Base-by-base conservation (phyloP, 2,113 vertebrate genomes). In the Pterocles orientalis region DNA sequence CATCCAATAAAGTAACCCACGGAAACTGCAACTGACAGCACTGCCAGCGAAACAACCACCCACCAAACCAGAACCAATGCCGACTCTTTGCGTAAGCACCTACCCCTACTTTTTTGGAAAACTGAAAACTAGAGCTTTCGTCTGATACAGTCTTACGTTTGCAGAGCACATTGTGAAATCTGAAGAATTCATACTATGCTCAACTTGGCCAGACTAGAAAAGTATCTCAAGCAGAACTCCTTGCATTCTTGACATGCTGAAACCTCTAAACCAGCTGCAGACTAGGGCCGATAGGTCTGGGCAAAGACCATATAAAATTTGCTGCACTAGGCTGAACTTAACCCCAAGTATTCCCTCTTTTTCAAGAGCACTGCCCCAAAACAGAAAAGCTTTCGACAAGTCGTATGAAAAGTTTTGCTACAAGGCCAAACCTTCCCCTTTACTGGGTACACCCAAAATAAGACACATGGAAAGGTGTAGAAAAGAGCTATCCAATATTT, bases 381-480 rank as follows among this genome's bases (percentile, higher is more conserved):
- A 3, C 41, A 86, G 64, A 43, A 13, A 26, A 72, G 50, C 18
- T 82, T 88, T 43, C 62, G 71, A 1, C 1, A 6, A 88, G 33
- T 1, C n/a, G 16, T 21, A 61, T 3, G 10, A 54, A 54, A 71
- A 65, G 26, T 39, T 91, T 21, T 82, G 78, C 62, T 66, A 45
- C 1, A 15, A 79, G n/a, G 7, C 68, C 48, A 68, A 92, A 68
- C 34, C 26, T 64, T 66, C 50, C 53, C n/a, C 9, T 26, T 68
- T 45, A 47, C 10, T 17, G 43, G 14, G 28, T 45, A 28, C 71
- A 26, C 70, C n/a, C 31, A 12, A 79, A 78, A 43, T 4, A 21
- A 64, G 43, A 48, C 66, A 28, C 2, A 16, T 0, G 10, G 69
- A 12, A 34, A 5, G 8, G 0, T 18, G 25, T 0, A 83, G 53